Base-by-base conservation (phyloP, 2,113 vertebrate genomes). In the Thryonomys swinderianus region DNA sequence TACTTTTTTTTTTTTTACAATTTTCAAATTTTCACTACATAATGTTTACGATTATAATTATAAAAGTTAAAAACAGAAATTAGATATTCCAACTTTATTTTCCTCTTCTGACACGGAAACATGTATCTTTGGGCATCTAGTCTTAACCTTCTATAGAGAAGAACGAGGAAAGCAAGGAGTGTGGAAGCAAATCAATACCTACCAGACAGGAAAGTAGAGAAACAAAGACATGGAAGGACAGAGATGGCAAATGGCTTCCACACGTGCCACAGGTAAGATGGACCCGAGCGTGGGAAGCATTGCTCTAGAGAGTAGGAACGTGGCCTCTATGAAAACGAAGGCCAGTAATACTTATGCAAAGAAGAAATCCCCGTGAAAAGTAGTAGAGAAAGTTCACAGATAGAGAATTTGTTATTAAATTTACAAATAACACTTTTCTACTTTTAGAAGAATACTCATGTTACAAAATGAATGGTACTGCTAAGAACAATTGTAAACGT, bases 391-490 rank as follows among this genome's bases (percentile, higher is more conserved):
- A 59, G 18, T 82, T 93, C 85, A 88, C 20, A 85, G 48, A 81
- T 2, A 30, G n/a, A 76, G n/a, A 91, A 81, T 5, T 5, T 81
- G 64, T 59, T 14, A 90, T 82, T 73, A 42, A 51, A 69, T 84
- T 87, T 96, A 25, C 69, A 96, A 73, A 74, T 51, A 57, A 5
- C 4, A 48, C 55, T 71, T 94, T 86, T 79, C 81, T 82, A 64
- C 80, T 94, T 85, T 79, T 83, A 12, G 66, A 67, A 88, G 13
- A 51, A 53, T 78, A 42, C 45, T 18, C 21, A 88, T 79, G 78
- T 73, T 93, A n/a, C 57, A 85, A 69, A 94, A 81, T 69, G 91
- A 95, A 78, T 86, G 37, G 17, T 97, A 90, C 61, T 51, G 4
- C n/a, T 69, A 62, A 81, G 37, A 91, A 21, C 40, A 95, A 91